Conservation (phyloP, 2,113 vertebrate genomes). For the Epinephelus fuscoguttatus region DNA sequence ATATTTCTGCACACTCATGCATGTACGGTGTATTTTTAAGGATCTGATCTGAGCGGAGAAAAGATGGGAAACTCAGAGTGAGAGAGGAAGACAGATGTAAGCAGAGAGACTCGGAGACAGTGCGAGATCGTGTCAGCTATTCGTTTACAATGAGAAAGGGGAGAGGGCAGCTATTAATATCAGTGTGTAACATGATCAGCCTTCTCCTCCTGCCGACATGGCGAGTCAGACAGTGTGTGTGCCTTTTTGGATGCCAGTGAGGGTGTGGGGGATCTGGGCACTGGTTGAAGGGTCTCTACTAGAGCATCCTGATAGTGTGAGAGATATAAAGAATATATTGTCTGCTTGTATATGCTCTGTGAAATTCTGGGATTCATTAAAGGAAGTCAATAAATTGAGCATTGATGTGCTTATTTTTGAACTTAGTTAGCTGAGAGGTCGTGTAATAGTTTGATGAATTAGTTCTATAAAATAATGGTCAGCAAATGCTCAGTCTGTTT, state of each 20-base stretch:
- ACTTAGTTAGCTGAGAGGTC: too few species aligned
- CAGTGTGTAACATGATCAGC: slow-evolving; percentile 68
- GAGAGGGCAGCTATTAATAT: slow-evolving; percentile 80
- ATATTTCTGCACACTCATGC: background rate
- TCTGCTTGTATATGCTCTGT: too few species aligned
- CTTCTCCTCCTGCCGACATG: slow-evolving; percentile 29
- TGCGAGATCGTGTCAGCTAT: slow-evolving; percentile 52
- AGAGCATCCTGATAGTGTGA: background rate
- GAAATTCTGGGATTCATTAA: background rate
- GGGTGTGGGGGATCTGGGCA: background rate
- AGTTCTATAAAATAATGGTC: too few species aligned
- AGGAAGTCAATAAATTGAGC: background rate
- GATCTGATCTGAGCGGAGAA: slow-evolving; percentile 1
- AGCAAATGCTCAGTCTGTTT: too few species aligned
- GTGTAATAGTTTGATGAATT: too few species aligned
- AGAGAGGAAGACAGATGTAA: slow-evolving; percentile 6
- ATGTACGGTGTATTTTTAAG: slow-evolving; percentile 7
- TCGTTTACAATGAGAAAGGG: slow-evolving; percentile 73
- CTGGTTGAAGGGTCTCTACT: background rate
- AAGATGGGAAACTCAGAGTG: background rate
- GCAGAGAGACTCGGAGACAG: slow-evolving; percentile 18
- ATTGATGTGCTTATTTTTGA: background rate
- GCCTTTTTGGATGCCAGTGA: slow-evolving; percentile 31
- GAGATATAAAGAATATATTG: background rate
- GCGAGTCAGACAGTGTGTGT: slow-evolving; percentile 38